These are phyloP conservation scores for Falco novaeseelandiae DNA, from an alignment of 2,797 vertebrate species.

Conservation along the genomic window DNA sequence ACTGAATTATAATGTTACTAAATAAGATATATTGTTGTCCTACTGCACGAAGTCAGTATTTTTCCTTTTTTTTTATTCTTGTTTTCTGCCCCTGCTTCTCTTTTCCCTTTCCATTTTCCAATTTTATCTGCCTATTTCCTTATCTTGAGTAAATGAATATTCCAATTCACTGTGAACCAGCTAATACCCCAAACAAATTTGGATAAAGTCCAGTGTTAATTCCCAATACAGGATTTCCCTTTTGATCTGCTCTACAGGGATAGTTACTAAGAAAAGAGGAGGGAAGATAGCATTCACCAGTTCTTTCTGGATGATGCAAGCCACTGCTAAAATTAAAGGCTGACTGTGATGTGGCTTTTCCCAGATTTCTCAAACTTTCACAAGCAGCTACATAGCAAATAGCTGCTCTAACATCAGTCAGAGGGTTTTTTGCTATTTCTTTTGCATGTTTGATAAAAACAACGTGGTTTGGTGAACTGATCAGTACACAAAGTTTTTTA, in stretches of 20 bases:
- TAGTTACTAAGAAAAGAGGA: not conserved
- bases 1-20: not conserved
- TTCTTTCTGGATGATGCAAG: not conserved
- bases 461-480: not conserved
- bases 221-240: not conserved
- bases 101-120: not conserved
- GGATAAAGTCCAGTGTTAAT: not conserved
- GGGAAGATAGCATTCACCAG: not conserved
- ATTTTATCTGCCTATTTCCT: not conserved
- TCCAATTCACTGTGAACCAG: not conserved
- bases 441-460: not conserved
- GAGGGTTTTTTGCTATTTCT: not conserved
- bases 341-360: not conserved
- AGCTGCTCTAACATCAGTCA: not conserved
- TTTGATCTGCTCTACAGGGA: not conserved
- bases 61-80: not conserved
- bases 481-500: not conserved
- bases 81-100: not conserved
- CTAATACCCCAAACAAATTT: not conserved
- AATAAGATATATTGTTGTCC: not conserved
- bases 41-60: not conserved
- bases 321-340: not conserved
- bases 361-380: not conserved
- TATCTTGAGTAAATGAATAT: not conserved
- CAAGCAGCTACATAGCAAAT: not conserved